Evolutionary conservation across 35 echinoderm and acorn worm genomes (phyloP), one percentile per base, ranked within the genome.

Genomic region (Patiria miniata): DNA sequence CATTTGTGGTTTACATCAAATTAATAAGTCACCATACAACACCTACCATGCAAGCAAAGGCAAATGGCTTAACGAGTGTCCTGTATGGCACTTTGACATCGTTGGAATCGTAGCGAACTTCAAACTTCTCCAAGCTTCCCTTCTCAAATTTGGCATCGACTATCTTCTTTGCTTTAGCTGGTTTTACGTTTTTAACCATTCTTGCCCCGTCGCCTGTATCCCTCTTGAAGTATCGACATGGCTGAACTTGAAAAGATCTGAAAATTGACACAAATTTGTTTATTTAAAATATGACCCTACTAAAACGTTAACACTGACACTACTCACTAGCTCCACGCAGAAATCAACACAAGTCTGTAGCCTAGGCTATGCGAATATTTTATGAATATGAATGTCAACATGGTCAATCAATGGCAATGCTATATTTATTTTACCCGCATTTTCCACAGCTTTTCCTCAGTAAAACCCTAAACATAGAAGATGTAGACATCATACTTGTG

Each of bases 1-100:
- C 42, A 47, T 6, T 6, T 47, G 42, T 12, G 12, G 42, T 47
- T 47, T 47, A 47, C 4, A 4, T 47, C 4, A 4, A 47, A 47
- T 6, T 47, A 12, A 12, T 47, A 47, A 47, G n/a, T n/a, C 17
- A 21, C 68, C 26, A 21, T 17, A 21, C 26, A 17, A 78, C 29
- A 73, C 96, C 89, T 93, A 99, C 96, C 86, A 91, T 30, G 83
- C 92, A 89, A 17, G 96, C 96, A 95, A 99, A 99, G 0, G 51
- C 89, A 86, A 99, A 99, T n/a, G 96, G 96, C 77, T 82, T 92
- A 9, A 94, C 18, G 19, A 94, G 85, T 68, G 69, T 86, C 26
- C 86, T 89, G 32, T 94, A 81, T n/a, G 85, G 85, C 7, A 94
- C 42, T 52, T 39, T 83, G 37, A 78, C 59, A 33, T 80, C 86